A percentile compares a stretch with the other conserved stretches of the same genome.
phyloP scores from a whole-genome alignment of 1,140 invertebrate genomes.

The Drosophila aff. region DNA sequence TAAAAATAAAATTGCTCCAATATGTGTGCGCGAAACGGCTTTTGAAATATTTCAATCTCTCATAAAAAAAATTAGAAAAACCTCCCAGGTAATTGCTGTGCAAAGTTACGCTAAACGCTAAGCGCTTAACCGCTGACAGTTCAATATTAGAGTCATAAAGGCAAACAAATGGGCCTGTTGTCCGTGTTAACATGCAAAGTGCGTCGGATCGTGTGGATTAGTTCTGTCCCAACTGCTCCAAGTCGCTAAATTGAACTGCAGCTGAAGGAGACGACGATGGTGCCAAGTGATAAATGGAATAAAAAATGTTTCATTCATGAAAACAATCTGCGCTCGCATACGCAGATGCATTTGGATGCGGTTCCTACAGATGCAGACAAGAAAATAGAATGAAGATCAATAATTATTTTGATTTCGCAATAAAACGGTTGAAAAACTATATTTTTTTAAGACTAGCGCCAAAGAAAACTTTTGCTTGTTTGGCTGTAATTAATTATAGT shows the following conservation, averaged over 20 bases:
- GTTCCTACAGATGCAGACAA: slow-evolving; percentile 24
- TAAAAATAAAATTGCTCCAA: slow-evolving; percentile 65
- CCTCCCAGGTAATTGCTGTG: slow-evolving; percentile 32
- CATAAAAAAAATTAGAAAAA: neutral
- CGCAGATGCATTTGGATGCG: slow-evolving; percentile 36
- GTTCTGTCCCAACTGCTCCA: slow-evolving; percentile 14
- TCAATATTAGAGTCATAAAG: slow-evolving; percentile 23
- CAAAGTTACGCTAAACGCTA: slow-evolving; percentile 29
- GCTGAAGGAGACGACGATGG: slow-evolving; percentile 49
- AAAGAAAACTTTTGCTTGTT: neutral
- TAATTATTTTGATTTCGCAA: neutral
- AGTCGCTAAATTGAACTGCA: slow-evolving; percentile 44
- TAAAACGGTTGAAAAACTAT: neutral
- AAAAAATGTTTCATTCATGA: slow-evolving; percentile 77
- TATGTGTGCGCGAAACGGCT: slow-evolving; percentile 40
- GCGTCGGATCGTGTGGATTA: slow-evolving; percentile 14
- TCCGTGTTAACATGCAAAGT: slow-evolving; percentile 38
- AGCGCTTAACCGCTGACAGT: slow-evolving; percentile 11
- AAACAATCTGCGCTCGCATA: slow-evolving; percentile 41
- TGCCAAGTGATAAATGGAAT: slow-evolving; percentile 66
- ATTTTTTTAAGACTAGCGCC: no score
- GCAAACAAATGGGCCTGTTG: slow-evolving; percentile 26
- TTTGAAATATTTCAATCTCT: slow-evolving; percentile 23
- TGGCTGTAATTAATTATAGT: slow-evolving; percentile 13
- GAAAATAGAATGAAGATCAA: slow-evolving; percentile 5